These are phyloP conservation scores for Terrapene triunguis DNA, from an alignment of 2,113 vertebrate species.

Conservation along the genomic window DNA sequence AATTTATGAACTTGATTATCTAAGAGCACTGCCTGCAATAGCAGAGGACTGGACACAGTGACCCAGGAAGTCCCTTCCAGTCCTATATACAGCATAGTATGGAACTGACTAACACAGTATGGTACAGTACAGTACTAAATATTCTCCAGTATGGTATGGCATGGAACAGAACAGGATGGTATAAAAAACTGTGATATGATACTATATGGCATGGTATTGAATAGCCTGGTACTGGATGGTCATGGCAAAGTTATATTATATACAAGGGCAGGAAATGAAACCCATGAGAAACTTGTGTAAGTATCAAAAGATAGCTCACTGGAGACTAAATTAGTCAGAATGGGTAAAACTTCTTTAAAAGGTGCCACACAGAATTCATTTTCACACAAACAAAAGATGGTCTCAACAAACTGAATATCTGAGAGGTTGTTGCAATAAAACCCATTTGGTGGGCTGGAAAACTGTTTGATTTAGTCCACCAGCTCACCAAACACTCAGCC, in stretches of 20 bases:
- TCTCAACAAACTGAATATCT: not conserved
- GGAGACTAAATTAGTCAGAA: not conserved
- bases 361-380: not conserved
- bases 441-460: not conserved
- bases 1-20: too few species aligned
- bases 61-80: not conserved
- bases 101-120: not conserved
- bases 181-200: fast-evolving
- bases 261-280: not conserved
- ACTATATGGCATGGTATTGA: not conserved
- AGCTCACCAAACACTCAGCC: not conserved
- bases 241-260: not conserved
- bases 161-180: not conserved
- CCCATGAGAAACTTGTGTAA: not conserved
- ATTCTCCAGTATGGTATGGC: not conserved
- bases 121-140: not conserved
- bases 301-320: not conserved
- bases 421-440: not conserved
- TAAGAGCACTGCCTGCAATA: not conserved
- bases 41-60: not conserved
- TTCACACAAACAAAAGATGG: not conserved
- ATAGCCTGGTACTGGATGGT: not conserved
- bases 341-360: not conserved
- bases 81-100: not conserved
- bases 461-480: not conserved